Base-by-base conservation (phyloP, 2,113 vertebrate species). In the Tetraodon nigroviridis region DNA sequence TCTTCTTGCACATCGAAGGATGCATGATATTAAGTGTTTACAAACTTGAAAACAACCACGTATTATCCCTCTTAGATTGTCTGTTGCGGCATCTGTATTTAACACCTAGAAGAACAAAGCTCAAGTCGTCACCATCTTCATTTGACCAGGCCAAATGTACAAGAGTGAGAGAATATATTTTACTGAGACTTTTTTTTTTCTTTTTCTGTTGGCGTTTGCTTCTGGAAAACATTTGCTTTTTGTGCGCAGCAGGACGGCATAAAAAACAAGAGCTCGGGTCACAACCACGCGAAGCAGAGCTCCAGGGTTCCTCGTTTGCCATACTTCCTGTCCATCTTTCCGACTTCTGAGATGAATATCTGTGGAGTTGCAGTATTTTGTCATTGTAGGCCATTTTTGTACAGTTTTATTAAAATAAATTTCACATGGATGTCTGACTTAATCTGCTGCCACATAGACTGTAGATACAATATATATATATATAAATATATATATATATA, bases 21-120 rank as follows among this genome's bases (percentile, higher is more conserved):
- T 89, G 86, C 87, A 91, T 90, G 82, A 87, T 89, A 83, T 85
- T 85, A 77, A 82, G 86, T 90, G 86, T 87, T 89, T 92, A 91
- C 84, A 88, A 74, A 88, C 85, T 88, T 89, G 86, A 88, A 88
- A 48, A 71, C 67, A 84, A 73, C 86, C 76, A 82, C 63, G 84
- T 85, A 85, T 86, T 79, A 79, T 83, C 70, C 67, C 78, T 78
- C 59, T 80, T 74, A 75, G 73, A 80, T 79, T 56, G 70, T 76
- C 76, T 71, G 51, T 73, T 61, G 53, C 60, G 73, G 69, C 82
- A 61, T 85, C 78, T 82, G 69, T 81, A 81, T 84, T 76, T 73
- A 78, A 55, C 80, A 78, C 68, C 69, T 58, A 46, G 71, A 77
- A 78, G 77, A 86, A 81, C 72, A 83, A 46, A 82, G 18, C 52